These are phyloP conservation scores for Phaethornis superciliosus DNA, from an alignment of 2,113 vertebrate species.

Conservation along the genomic window DNA sequence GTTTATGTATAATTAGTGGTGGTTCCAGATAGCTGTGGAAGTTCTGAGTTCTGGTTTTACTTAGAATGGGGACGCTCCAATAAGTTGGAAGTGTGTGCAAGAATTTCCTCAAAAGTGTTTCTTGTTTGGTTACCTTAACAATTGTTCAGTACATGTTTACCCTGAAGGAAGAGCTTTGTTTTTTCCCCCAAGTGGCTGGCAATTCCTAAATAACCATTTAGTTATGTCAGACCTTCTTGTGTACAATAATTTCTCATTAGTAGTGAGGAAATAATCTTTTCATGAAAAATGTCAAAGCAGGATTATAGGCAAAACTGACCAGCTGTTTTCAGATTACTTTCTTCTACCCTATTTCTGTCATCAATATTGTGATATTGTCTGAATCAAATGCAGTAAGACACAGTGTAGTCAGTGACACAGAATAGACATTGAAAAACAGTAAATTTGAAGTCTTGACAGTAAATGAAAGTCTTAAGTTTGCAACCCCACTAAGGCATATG, in stretches of 20 bases:
- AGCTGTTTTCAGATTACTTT: neutral
- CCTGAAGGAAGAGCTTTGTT: neutral
- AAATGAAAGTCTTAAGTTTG: neutral
- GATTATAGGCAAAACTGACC: neutral
- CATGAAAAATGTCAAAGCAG: neutral
- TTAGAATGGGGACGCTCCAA: neutral
- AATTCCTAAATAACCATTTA: neutral
- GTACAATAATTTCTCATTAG: neutral
- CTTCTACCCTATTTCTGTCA: neutral
- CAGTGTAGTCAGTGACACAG: neutral
- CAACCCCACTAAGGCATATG: neutral
- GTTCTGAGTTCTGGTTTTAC: neutral
- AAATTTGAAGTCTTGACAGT: neutral
- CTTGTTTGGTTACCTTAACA: neutral
- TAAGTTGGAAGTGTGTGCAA: neutral
- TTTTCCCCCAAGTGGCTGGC: neutral
- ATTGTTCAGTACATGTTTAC: neutral
- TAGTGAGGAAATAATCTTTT: neutral
- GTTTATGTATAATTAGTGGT: rapidly evolving
- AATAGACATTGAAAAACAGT: neutral
- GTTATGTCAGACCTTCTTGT: neutral
- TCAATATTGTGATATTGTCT: neutral
- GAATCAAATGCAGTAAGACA: too few relatives aligned
- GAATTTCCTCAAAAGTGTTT: neutral
- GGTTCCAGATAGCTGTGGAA: neutral